Conservation (phyloP, 2,113 vertebrate genomes). For the Plecturocebus donacophilus region DNA sequence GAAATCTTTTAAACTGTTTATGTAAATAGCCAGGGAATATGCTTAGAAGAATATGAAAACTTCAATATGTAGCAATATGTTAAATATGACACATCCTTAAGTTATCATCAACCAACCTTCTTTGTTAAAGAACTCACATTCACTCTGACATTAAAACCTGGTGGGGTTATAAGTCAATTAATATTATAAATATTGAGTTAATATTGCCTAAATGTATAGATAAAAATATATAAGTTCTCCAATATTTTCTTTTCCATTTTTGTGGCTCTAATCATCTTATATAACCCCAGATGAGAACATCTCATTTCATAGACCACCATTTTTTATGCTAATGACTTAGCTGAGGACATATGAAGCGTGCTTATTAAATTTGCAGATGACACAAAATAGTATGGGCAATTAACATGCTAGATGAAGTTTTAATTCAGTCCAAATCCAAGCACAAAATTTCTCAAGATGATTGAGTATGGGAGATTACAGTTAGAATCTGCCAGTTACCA, state of each 20-base stretch:
- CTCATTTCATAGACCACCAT: background rate
- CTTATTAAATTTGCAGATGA: conserved; percentile 3
- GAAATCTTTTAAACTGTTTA: background rate
- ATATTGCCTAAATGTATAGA: background rate
- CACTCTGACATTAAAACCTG: background rate
- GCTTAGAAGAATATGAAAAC: background rate
- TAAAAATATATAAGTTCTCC: background rate
- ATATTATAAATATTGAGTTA: background rate
- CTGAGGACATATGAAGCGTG: background rate
- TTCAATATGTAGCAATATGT: background rate
- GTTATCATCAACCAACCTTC: background rate
- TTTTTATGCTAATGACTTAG: conserved; percentile 18
- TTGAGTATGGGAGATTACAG: background rate
- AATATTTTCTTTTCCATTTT: background rate
- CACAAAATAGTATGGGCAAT: background rate
- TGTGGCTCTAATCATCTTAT: background rate
- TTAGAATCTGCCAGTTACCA: background rate
- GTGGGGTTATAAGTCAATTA: background rate
- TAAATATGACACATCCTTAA: background rate
- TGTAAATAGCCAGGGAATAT: background rate
- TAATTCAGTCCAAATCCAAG: conserved; percentile 55
- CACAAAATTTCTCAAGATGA: background rate
- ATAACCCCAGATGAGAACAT: background rate
- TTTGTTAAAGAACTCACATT: background rate
- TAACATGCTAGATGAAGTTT: background rate